Conservation (phyloP, 2,113 vertebrate species). For the Trematocara zebra region DNA sequence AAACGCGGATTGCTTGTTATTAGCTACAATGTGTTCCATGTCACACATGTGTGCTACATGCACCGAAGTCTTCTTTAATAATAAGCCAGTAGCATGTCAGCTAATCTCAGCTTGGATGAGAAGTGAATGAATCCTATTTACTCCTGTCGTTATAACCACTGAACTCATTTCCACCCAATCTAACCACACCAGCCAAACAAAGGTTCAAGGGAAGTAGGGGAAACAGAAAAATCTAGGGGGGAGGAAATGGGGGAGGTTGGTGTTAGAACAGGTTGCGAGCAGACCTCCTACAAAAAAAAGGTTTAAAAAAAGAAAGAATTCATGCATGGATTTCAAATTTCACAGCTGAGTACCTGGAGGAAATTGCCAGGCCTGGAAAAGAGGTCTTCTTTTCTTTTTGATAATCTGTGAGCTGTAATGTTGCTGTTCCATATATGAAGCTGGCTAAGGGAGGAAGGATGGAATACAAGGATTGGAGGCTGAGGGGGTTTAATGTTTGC, state of each 20-base stretch:
- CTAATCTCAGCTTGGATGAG: slow-evolving; percentile 40
- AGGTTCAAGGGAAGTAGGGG: slow-evolving; percentile 12
- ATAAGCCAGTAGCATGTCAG: slow-evolving; percentile 37
- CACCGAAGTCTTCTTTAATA: slow-evolving; percentile 16
- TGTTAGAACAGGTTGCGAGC: slow-evolving; percentile 21
- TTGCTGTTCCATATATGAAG: slow-evolving; percentile 41
- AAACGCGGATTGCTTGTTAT: background rate
- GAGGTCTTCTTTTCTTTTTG: slow-evolving; percentile 56
- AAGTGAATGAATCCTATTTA: slow-evolving; percentile 74
- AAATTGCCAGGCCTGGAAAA: slow-evolving; percentile 63
- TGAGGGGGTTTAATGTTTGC: slow-evolving; percentile 44
- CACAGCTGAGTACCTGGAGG: slow-evolving; percentile 73
- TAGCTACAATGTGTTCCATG: background rate
- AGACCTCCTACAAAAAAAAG: slow-evolving; percentile 2
- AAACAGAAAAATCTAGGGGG: background rate
- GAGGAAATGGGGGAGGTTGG: background rate
- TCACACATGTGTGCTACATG: background rate
- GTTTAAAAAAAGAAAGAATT: slow-evolving; percentile 29
- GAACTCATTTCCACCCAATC: slow-evolving; percentile 71
- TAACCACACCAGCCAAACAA: slow-evolving; percentile 55
- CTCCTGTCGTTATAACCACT: slow-evolving; percentile 57
- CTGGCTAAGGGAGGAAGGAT: slow-evolving; percentile 4
- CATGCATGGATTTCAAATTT: slow-evolving; percentile 80
- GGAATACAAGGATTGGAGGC: background rate
- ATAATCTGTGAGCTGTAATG: slow-evolving; percentile 62